Base-by-base conservation (phyloP, 1,140 invertebrate genomes). In the Cyclargus thomasi region DNA sequence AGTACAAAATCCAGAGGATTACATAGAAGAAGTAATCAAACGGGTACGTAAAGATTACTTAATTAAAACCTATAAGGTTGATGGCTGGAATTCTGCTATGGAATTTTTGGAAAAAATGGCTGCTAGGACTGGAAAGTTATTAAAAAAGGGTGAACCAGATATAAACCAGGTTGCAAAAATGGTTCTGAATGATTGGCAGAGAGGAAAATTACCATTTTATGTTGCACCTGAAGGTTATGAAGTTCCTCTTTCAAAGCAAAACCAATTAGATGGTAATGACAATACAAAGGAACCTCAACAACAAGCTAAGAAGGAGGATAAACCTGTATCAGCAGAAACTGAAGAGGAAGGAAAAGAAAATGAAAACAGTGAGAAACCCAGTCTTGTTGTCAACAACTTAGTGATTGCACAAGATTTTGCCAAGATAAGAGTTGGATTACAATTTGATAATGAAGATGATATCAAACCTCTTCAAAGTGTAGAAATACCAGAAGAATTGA, bases 161-260 rank as follows among this genome's bases (percentile, higher is more conserved):
- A 92, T 98, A 11, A 91, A 92, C 62, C 95, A 95, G 62, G 95
- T 96, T 16, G 95, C 99, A 0, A 96, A 96, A 86, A 99, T 99
- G 96, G 94, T 99, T 2, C 91, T 99, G 0, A 99, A 99, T 92
- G 99, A 99, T 88, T 99, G 97, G 95, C 99, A 99, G 90, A 93
- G 99, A 79, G 99, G 99, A 14, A 98, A 98, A 90, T 91, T 99
- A 53, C 98, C 98, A 0, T 99, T 96, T 88, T 99, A 97, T 92
- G 95, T 97, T 0, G 92, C 94, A 64, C 98, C 98, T 11, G 94
- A 95, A 67, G 95, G 94, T 14, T 96, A 93, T 88, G 95, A 95
- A 83, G 82, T 92, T 63, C 94, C 95, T 14, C 70, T 91, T 74
- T 82, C 84, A 74, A 92, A 88, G 70, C 77, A 80, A 69, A 67